Base-by-base conservation (phyloP, 1,140 invertebrate genomes). In the Eriocheir sinensis region DNA sequence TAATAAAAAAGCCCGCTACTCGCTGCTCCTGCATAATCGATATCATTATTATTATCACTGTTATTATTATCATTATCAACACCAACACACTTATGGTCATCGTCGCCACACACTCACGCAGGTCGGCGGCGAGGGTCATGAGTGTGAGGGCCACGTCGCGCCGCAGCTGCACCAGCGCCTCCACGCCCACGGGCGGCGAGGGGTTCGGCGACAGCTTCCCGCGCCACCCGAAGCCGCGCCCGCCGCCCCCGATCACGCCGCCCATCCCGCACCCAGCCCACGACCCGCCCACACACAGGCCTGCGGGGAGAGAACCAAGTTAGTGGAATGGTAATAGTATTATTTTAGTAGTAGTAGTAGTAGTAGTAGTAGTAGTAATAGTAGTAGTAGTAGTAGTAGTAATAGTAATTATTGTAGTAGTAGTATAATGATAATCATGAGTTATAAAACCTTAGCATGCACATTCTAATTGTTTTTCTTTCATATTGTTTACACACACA, bases 31-130 rank as follows among this genome's bases (percentile, higher is more conserved):
- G n/a, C n/a, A n/a, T n/a, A n/a, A n/a, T n/a, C n/a, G n/a, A n/a
- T n/a, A n/a, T n/a, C n/a, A n/a, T n/a, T n/a, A n/a, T n/a, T n/a
- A n/a, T n/a, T n/a, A n/a, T n/a, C n/a, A n/a, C n/a, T n/a, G n/a
- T n/a, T n/a, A n/a, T n/a, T 32, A 85, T 17, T 85, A 12, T 17
- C 12, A 85, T 85, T n/a, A 9, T 12, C n/a, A n/a, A n/a, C n/a
- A n/a, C n/a, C n/a, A n/a, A n/a, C n/a, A n/a, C n/a, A n/a, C n/a
- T n/a, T n/a, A n/a, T n/a, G n/a, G n/a, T n/a, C n/a, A n/a, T n/a
- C n/a, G n/a, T n/a, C n/a, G n/a, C n/a, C 44, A 44, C 44, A 89
- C 44, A 53, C 38, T 44, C 15, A 89, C 44, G 44, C 44, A 89
- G 15, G 30, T 89, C 83, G 36, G 83, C 30, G 36, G 83, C 60